Base-by-base conservation (phyloP, 2,888 invertebrate species). In the Drepana falcataria region DNA sequence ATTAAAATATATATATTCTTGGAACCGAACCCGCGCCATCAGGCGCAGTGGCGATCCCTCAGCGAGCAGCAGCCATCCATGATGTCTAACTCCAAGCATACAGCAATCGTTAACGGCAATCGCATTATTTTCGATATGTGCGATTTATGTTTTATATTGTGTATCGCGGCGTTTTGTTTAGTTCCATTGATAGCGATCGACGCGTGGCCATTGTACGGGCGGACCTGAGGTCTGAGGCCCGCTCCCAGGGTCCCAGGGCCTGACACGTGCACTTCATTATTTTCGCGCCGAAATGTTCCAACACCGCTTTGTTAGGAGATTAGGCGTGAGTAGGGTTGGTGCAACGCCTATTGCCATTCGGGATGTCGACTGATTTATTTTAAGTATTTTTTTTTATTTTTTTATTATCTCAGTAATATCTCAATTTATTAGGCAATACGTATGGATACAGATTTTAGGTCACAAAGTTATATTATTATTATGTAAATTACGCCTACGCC, bases 211-310 rank as follows among this genome's bases (percentile, higher is more conserved):
- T 59, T 56, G 52, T 54, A 57, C 51, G 48, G 52, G 51, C n/a
- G 47, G 47, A 41, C 40, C 40, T 21, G 21, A 21, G 49, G 58
- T 53, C 63, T 51, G 60, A 60, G 64, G 65, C 61, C 68, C 66
- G 66, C 67, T 64, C 67, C 69, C 21, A 21, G 21, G 63, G 67
- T 65, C 67, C 69, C 69, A 63, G 65, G 63, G 71, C 51, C 52
- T 56, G 80, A 69, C 91, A 87, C 91, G 91, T 90, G 91, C 75
- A 65, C 79, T 89, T 89, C 91, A 90, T 91, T 91, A 90, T 90
- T 87, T 87, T 87, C 83, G 90, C 87, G 89, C 87, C 88, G 79
- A 90, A 90, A 91, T 89, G 86, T 87, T 83, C 87, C 87, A 82
- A 83, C 83, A 83, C 71, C 82, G 87, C 88, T 88, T 90, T 90